Base-by-base conservation (phyloP, 2,888 invertebrate species). In the Endomychus coccineus region DNA sequence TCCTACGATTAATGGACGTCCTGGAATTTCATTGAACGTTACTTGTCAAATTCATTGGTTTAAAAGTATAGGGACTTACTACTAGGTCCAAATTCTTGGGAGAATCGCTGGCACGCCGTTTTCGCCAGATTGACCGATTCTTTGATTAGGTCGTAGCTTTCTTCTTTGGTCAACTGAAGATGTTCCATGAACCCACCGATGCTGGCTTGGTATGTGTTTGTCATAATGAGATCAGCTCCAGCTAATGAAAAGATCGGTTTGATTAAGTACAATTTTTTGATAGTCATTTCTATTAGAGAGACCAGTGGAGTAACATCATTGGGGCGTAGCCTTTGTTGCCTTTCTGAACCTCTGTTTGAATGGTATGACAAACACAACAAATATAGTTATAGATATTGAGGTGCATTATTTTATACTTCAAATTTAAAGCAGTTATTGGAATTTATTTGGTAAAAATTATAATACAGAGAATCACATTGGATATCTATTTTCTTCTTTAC, bases 141-240 rank as follows among this genome's bases (percentile, higher is more conserved):
- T 53, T 73, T 74, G 30, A 94, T 86, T 32, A 90, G 72, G 38
- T 77, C 71, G 46, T 78, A 68, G 38, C 83, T 82, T 54, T 83
- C 74, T 40, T 78, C 73, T 47, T 75, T 70, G 25, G 74, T 72
- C 34, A 89, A 61, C 15, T 78, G 75, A 42, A 90, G 68, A 65
- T 87, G 77, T 58, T 83, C 73, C 54, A 75, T 69, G 59, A 90
- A 86, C 4, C 89, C 83, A 34, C 75, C 76, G 37, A 83, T 70
- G 34, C 83, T 83, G 3, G 89, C 85, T 69, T 95, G 94, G 66
- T 94, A 95, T 25, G 89, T 89, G 55, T 86, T 85, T 22, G 92
- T 91, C 57, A 83, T 77, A 51, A 95, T 80, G 41, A 92, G 68
- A 57, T 94, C 83, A 23, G 91, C 83, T 12, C 94, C 94, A 58